phyloP scores from a whole-genome alignment of 1,140 invertebrate genomes.

The Calycopis cecrops region DNA sequence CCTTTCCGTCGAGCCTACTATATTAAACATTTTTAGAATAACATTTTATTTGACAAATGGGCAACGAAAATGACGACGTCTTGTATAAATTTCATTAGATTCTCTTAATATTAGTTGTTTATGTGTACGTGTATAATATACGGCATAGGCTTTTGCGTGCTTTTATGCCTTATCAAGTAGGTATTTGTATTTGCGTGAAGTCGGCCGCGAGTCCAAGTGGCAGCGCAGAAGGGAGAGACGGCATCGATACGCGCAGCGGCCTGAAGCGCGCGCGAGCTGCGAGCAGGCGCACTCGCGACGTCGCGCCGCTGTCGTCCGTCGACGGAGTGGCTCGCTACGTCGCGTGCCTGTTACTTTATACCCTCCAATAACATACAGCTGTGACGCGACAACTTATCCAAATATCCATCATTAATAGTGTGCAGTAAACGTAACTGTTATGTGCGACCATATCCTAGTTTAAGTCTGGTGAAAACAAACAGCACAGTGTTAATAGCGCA shows the following conservation, averaged over 20 bases:
- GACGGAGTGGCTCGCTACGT: slow-evolving; percentile 39
- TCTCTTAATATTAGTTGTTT: not conserved
- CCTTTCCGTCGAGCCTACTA: not conserved
- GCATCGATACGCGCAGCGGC: slow-evolving; percentile 63
- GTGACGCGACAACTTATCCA: slow-evolving; percentile 28
- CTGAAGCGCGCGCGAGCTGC: slow-evolving; percentile 54
- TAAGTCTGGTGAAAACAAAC: slow-evolving; percentile 64
- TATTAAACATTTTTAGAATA: not conserved
- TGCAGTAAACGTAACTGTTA: slow-evolving; percentile 7
- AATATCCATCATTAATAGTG: slow-evolving; percentile 10
- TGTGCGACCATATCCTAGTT: slow-evolving; percentile 3
- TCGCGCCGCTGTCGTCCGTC: slow-evolving; percentile 34
- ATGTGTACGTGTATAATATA: not conserved
- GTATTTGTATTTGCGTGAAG: slow-evolving; percentile 50
- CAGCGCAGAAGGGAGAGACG: slow-evolving; percentile 35
- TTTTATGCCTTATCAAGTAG: slow-evolving; percentile 45
- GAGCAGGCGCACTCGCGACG: slow-evolving; percentile 48
- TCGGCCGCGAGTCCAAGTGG: slow-evolving; percentile 31
- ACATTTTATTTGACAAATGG: not conserved
- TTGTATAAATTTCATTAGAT: not conserved
- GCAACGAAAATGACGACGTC: not conserved
- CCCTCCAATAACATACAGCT: slow-evolving; percentile 26
- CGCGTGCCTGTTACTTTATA: slow-evolving; percentile 36
- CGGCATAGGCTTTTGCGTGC: slow-evolving; percentile 4
- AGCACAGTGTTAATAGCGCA: slow-evolving; percentile 59